Evolutionary conservation across 2,797 vertebrate genomes (phyloP), one percentile per base, ranked within the genome.

Genomic region (Phoxinus dragarum): DNA sequence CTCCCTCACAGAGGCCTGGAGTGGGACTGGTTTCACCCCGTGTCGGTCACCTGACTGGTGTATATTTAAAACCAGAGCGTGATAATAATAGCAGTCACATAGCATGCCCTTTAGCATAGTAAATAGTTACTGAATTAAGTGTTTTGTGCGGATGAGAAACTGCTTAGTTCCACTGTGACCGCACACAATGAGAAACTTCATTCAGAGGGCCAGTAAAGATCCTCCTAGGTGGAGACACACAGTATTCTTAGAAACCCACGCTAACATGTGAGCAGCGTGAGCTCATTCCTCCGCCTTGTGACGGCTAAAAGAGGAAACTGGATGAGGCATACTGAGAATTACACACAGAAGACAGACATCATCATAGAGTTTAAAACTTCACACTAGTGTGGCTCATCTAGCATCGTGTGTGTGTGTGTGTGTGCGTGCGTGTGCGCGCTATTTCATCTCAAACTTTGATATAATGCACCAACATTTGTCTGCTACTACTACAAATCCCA

Each of bases 221-320:
- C 44, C 27, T 49, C 16, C 27, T 74, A 49, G 71, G 71, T 74
- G 34, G 71, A 74, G 44, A 74, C n/a, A 31, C 6, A 4, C 54
- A 23, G 54, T 74, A 49, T 74, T 74, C 44, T 74, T 34, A 74
- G 71, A 74, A 74, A 74, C 71, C 44, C 44, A 49, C 47, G 34
- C 31, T 54, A 56, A 56, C 74, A 76, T 59, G 52, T 59, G 74
- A n/a, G 49, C 74, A 40, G 74, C 34, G 36, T 74, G 49, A 38
- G 74, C 19, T n/a, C 74, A 40, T 59, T 59, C 6, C 19, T 9
- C 38, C 40, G 74, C 74, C 74, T 77, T 40, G 74, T 77, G 74
- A 59, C 52, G 40, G 49, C 74, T 77, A 77, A 77, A 77, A 77
- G 6, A 36, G 16, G 52, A 74, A 38, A 54, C 6, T 3, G n/a